Evolutionary conservation across 2,797 vertebrate species (phyloP).

Genomic region (Poecilia picta): DNA sequence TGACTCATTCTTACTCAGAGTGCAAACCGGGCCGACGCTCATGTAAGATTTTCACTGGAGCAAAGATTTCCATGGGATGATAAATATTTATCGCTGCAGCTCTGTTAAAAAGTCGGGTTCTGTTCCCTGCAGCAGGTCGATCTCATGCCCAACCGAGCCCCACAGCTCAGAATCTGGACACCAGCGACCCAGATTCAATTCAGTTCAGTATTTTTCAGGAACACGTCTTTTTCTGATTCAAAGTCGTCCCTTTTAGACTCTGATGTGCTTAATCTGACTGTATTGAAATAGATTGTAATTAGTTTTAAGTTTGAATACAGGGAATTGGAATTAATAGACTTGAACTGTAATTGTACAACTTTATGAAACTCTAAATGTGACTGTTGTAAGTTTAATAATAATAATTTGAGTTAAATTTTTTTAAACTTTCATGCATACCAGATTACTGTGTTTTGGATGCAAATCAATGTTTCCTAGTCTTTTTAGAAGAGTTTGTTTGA

Average conservation of each 20-base stretch:
- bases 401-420: neutral
- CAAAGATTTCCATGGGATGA: neutral
- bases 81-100: neutral
- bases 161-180: neutral
- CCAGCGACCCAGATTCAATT: neutral
- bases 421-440: neutral
- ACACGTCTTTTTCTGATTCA: neutral
- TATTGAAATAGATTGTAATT: neutral
- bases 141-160: neutral
- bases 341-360: neutral
- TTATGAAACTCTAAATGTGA: neutral
- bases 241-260: neutral
- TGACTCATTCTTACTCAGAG: neutral
- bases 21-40: neutral
- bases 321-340: neutral
- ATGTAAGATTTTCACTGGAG: neutral
- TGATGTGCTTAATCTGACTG: neutral
- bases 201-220: neutral
- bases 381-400: neutral
- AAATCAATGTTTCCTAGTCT: neutral
- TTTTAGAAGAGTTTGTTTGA: neutral
- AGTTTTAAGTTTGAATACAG: neutral
- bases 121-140: neutral
- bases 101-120: neutral
- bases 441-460: neutral